Base-by-base conservation (phyloP, 2,888 invertebrate species). In the Ormyrus pomaceus region DNA sequence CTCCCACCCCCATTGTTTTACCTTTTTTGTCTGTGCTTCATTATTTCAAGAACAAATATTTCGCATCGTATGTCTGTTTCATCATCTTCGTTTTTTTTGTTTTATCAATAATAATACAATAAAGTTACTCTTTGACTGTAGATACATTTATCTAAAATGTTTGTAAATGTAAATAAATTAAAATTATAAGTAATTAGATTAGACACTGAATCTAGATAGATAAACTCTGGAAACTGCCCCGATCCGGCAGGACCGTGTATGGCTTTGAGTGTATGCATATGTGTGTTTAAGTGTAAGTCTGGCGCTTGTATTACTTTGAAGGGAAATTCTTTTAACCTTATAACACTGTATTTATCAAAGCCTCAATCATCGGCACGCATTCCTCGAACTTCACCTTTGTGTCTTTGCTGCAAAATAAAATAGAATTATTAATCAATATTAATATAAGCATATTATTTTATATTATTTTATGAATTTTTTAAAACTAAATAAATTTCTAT, bases 331-430 rank as follows among this genome's bases (percentile, higher is more conserved):
- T 87, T 89, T 88, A 89, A 87, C 85, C 85, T 86, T 86, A 85
- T 86, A 85, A 85, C 87, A 87, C 84, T 86, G 86, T 87, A 86
- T 86, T 86, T 87, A 83, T 85, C 83, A 83, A 86, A 86, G 86
- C 86, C 85, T 90, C 88, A 90, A 88, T 90, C 90, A 86, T 97
- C 97, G 82, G 96, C 97, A 88, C 95, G 94, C 95, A 97, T 97
- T 86, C 97, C 97, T 87, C 97, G 94, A 85, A 97, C 97, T 91
- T 96, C 96, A 71, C 97, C 97, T 89, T 94, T 93, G 91, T 95
- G 94, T 88, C 97, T 95, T 91, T 97, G 94, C 92, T 93, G 89
- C 10, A 91, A 91, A 83, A 77, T 50, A 84, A 81, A 84, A 79
- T 61, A 56, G 51, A 74, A 70, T 1, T 13, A 19, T 19, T 19